A percentile compares a stretch with the other conserved stretches of the same genome.
Evolutionary conservation across 53 echinoderm and acorn worm species (phyloP).

Genomic region (Echinometra lucunter): DNA sequence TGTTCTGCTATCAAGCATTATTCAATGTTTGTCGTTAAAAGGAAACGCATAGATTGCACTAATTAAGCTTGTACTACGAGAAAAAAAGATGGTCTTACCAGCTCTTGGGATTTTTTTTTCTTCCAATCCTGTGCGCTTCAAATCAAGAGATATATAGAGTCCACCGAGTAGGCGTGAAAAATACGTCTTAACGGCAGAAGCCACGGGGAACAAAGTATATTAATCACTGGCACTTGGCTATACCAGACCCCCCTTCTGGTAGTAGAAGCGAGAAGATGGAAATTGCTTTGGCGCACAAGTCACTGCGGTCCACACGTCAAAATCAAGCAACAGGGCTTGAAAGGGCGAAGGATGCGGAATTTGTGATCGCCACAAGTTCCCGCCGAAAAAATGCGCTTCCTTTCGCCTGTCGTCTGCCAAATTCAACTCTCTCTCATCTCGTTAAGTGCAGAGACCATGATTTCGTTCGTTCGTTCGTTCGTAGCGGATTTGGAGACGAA

Average conservation of each 20-base stretch:
- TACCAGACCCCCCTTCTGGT: neutral
- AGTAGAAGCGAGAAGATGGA: neutral
- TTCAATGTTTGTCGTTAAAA: neutral
- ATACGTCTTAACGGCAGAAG: neutral
- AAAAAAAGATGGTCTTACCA: neutral
- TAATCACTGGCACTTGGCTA: neutral
- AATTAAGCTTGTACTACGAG: neutral
- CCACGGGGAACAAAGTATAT: neutral
- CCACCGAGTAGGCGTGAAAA: neutral
- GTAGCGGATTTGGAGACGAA: neutral
- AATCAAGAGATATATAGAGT: neutral
- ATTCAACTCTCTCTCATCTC: neutral
- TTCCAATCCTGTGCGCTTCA: neutral
- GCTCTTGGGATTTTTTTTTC: neutral
- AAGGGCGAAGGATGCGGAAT: constrained; percentile 18
- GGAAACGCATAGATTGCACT: neutral
- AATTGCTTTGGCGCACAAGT: constrained; percentile 26
- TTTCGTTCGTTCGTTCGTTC: neutral
- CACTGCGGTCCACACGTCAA: neutral
- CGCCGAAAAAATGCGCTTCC: neutral
- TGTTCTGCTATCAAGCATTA: neutral
- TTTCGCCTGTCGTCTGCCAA: neutral
- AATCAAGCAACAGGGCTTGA: constrained; percentile 13
- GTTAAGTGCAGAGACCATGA: neutral
- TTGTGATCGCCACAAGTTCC: constrained; percentile 21